Evolutionary conservation across 2,888 invertebrate genomes (phyloP).

Genomic region (Oegoconia quadripuncta): DNA sequence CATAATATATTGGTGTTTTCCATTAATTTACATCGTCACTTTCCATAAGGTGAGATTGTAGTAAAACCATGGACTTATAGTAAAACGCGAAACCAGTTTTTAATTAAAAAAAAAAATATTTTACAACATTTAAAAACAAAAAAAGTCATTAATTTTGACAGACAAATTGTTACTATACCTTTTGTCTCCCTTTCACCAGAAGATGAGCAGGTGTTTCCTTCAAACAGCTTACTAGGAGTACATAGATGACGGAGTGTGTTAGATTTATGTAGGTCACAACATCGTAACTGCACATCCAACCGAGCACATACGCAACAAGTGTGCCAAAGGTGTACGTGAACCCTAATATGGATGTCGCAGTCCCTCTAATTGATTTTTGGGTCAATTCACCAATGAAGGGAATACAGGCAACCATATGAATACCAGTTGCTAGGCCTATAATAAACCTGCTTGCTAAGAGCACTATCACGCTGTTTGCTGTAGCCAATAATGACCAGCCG

Average conservation of each 20-base stretch:
- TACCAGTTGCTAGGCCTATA: constrained; percentile 69
- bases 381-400: constrained; percentile 74
- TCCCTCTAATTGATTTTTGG: constrained; percentile 27
- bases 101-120: no score
- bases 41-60: no score
- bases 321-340: constrained; percentile 29
- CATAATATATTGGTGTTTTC: no score
- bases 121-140: not conserved
- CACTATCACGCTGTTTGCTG: constrained; percentile 26
- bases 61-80: no score
- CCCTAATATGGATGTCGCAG: constrained; percentile 17
- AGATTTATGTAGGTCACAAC: constrained; percentile 33
- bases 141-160: not conserved
- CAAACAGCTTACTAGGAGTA: constrained; percentile 23
- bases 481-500: constrained; percentile 33
- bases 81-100: no score
- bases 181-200: constrained; percentile 29
- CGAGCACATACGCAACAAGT: constrained; percentile 30
- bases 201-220: constrained; percentile 38
- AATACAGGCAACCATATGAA: constrained; percentile 65
- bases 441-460: constrained; percentile 65
- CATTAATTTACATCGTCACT: no score
- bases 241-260: constrained; percentile 21
- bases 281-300: constrained; percentile 38
- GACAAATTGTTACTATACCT: constrained; percentile 24